Percentiles rank a stretch among this genome's conserved stretches.
Conservation (phyloP, 2,797 vertebrate genomes). For the Oreochromis mossambicus region DNA sequence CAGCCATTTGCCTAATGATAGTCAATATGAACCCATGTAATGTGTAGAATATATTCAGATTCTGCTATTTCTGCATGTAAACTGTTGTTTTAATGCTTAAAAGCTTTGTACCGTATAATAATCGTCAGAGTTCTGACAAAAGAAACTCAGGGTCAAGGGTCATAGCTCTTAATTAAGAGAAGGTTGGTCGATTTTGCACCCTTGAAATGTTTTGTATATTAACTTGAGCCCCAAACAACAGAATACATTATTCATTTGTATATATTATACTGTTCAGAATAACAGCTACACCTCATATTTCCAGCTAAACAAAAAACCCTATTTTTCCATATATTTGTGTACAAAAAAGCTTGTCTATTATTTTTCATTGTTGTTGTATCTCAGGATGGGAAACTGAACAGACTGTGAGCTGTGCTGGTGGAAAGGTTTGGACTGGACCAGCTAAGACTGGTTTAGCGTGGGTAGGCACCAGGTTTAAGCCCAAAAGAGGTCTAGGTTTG, state of each 20-base stretch:
- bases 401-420: not conserved
- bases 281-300: not conserved
- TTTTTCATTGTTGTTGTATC: constrained; percentile 34
- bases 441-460: not conserved
- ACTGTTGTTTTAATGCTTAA: not conserved
- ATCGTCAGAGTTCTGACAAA: not conserved
- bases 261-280: not conserved
- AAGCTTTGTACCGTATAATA: not conserved
- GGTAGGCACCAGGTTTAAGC: not conserved
- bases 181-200: not conserved
- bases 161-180: not conserved
- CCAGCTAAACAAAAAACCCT: not conserved
- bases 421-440: constrained; percentile 22
- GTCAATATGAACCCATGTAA: not conserved
- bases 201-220: not conserved
- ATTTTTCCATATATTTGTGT: constrained; percentile 38
- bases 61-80: not conserved
- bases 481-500: not conserved
- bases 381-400: constrained; percentile 45
- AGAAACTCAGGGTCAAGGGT: not conserved
- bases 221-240: not conserved
- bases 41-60: not conserved
- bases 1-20: not conserved
- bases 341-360: constrained; percentile 45
- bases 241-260: not conserved